Evolutionary conservation across 2,888 invertebrate genomes (phyloP).

Genomic region (Rotaria magnacalcarata): DNA sequence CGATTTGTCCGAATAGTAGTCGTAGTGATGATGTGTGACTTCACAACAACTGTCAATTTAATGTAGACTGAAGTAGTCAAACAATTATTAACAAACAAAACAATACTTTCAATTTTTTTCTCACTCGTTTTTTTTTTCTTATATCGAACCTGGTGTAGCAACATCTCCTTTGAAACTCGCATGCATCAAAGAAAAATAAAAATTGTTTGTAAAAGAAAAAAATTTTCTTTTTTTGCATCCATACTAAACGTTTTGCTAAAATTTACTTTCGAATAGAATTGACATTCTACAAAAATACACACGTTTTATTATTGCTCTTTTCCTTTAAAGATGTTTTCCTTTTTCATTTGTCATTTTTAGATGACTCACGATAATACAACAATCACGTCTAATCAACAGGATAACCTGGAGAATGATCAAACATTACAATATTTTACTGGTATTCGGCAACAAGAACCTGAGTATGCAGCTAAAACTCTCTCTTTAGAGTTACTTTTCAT

Average conservation of each 20-base stretch:
- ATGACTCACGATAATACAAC: not conserved
- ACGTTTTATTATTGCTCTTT: not conserved
- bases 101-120: not conserved
- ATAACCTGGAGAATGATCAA: not conserved
- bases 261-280: not conserved
- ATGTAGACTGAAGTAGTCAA: not conserved
- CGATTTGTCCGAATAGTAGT: not conserved
- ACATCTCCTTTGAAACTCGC: not conserved
- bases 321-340: not conserved
- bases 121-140: not conserved
- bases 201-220: not conserved
- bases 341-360: not conserved
- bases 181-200: not conserved
- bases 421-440: not conserved
- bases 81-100: conserved; percentile 18
- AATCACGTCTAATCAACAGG: not conserved
- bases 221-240: not conserved
- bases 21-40: not conserved
- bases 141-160: not conserved
- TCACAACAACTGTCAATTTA: not conserved
- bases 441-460: conserved; percentile 20
- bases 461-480: not conserved
- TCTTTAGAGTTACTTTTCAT: not conserved
- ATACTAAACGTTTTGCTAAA: not conserved
- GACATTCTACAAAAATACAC: not conserved